Evolutionary conservation across 2,888 invertebrate species (phyloP), one percentile per base, ranked within the genome.

Genomic region (Morinoia aosen): DNA sequence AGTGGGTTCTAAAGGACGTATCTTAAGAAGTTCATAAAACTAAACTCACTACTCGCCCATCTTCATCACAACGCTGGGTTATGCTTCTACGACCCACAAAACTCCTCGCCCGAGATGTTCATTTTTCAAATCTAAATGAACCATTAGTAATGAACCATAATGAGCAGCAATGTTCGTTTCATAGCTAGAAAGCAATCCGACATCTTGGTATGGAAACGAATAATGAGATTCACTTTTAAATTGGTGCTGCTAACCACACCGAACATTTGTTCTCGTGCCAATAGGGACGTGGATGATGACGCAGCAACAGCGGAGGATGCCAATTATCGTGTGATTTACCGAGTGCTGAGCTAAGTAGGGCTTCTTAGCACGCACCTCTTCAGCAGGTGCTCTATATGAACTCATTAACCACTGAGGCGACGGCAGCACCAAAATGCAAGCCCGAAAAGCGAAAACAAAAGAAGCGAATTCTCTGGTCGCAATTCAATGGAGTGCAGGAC

Each of bases 291-390:
- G 16, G 93, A 56, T n/a, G 93, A 48, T 93, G 93, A 93, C 57
- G 39, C 93, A 93, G 93, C 93, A 93, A 14, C 25, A 12, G 93
- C 33, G 7, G 33, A 33, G 93, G 93, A 48, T 57, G 93, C 93
- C 93, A 93, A 93, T 93, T 93, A 93, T 57, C 57, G 33, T 57
- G 93, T 93, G 93, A 93, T 93, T 93, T 93, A 93, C 93, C 48
- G 93, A 57, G n/a, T 33, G 11, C 93, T 12, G 57, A 33, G 57
- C 93, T 93, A 57, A 93, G 57, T 57, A 56, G 57, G 93, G 57
- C n/a, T n/a, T 48, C 57, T 93, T 19, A 25, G 16, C 48, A 33
- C 56, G 57, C 93, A 48, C 57, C n/a, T 93, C 57, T 93, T 93
- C 56, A 57, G 48, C 56, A 57, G 25, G 7, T 56, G 57, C n/a